These are phyloP conservation scores for Atta cephalotes DNA, from an alignment of 1,140 invertebrate genomes.

Conservation along the genomic window DNA sequence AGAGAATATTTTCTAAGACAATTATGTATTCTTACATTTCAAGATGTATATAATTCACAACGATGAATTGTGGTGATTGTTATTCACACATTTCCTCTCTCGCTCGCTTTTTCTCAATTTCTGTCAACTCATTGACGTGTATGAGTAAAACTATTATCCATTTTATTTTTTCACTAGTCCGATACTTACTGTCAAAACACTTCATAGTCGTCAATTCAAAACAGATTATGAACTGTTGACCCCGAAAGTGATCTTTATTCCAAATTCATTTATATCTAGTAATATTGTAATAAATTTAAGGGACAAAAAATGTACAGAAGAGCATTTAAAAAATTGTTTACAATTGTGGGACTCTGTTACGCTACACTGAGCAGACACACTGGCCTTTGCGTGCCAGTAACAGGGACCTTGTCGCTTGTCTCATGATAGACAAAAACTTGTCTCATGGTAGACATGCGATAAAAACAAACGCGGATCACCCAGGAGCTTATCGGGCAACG, in stretches of 20 bases:
- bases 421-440: slow-evolving; percentile 7
- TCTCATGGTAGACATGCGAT: slow-evolving; percentile 32
- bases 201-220: slow-evolving; percentile 72
- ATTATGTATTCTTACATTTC: slow-evolving; percentile 57
- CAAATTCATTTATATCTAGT: slow-evolving; percentile 74
- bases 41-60: slow-evolving; percentile 69
- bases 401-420: slow-evolving; percentile 52
- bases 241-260: slow-evolving; percentile 74
- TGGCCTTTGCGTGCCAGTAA: slow-evolving; percentile 66
- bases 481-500: not conserved
- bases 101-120: slow-evolving; percentile 48
- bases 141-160: slow-evolving; percentile 65
- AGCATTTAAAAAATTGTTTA: slow-evolving; percentile 83
- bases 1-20: slow-evolving; percentile 56
- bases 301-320: slow-evolving; percentile 85
- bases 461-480: slow-evolving; percentile 2
- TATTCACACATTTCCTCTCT: slow-evolving; percentile 29
- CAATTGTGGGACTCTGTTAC: slow-evolving; percentile 80
- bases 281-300: slow-evolving; percentile 83
- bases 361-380: slow-evolving; percentile 81
- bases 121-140: slow-evolving; percentile 59
- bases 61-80: slow-evolving; percentile 57
- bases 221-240: slow-evolving; percentile 75
- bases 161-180: slow-evolving; percentile 53
- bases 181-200: slow-evolving; percentile 69